These are phyloP conservation scores for Regulus satrapa DNA, from an alignment of 2,113 vertebrate genomes.

Conservation along the genomic window DNA sequence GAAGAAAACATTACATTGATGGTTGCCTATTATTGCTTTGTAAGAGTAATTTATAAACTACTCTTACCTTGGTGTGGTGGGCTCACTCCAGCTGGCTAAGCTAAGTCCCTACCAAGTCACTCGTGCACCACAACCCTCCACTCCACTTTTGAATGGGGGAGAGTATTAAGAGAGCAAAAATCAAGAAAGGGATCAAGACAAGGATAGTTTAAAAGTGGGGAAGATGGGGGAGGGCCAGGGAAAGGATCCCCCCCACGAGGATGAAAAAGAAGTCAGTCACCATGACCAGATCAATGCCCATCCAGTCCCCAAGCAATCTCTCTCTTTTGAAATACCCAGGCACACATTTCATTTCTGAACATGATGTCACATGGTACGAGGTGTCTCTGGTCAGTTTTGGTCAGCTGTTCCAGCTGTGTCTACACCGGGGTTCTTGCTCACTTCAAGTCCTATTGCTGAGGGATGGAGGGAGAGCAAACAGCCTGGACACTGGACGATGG, in stretches of 20 bases:
- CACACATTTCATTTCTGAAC: background rate
- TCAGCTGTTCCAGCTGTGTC: background rate
- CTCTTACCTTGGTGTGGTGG: background rate
- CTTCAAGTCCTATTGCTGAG: fast-evolving
- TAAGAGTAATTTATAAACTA: too few relatives aligned
- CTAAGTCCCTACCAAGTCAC: background rate
- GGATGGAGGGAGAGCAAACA: background rate
- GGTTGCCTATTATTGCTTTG: background rate
- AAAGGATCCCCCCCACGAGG: fast-evolving
- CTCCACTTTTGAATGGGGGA: fast-evolving
- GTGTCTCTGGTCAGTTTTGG: background rate
- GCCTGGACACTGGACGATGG: too few relatives aligned
- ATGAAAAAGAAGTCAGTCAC: background rate
- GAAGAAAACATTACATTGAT: background rate
- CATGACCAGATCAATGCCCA: background rate
- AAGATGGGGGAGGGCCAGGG: fast-evolving
- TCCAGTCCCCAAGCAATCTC: background rate
- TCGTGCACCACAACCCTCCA: fast-evolving
- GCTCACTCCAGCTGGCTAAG: background rate
- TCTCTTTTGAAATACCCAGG: background rate
- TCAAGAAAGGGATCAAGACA: background rate
- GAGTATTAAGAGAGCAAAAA: background rate
- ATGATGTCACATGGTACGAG: background rate
- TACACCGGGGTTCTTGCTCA: background rate
- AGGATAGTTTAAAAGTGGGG: background rate